These are phyloP conservation scores for Spermophilus dauricus DNA, from an alignment of 2,113 vertebrate species.

Conservation along the genomic window DNA sequence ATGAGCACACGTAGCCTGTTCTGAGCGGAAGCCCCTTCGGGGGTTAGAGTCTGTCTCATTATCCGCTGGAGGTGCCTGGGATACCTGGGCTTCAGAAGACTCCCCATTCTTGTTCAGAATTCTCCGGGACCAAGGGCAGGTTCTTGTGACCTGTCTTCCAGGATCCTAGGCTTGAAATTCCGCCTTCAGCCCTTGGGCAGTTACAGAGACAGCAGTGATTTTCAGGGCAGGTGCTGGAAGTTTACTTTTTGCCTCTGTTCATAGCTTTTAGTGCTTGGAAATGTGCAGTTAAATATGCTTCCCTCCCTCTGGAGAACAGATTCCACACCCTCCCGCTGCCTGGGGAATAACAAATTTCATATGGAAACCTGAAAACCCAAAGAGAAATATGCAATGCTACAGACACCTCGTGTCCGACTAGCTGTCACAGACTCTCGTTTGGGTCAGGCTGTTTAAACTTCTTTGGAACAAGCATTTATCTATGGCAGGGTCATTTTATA, in stretches of 20 bases:
- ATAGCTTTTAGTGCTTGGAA: slow-evolving; percentile 46
- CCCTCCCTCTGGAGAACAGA: slow-evolving; percentile 56
- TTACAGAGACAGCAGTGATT: background rate
- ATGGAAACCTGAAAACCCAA: slow-evolving; percentile 50
- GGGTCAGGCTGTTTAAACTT: slow-evolving; percentile 77
- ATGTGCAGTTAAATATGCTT: slow-evolving; percentile 27
- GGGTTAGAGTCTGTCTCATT: background rate
- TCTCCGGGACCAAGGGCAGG: background rate
- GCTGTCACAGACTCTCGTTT: slow-evolving; percentile 62
- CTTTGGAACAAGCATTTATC: slow-evolving; percentile 79
- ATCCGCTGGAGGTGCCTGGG: background rate
- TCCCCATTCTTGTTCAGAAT: background rate
- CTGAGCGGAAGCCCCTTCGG: background rate
- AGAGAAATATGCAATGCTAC: slow-evolving; percentile 61
- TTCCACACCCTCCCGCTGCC: background rate
- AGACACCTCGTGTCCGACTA: slow-evolving; percentile 27
- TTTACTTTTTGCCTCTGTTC: background rate
- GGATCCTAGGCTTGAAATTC: background rate
- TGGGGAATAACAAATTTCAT: slow-evolving; percentile 61
- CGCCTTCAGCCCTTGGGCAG: background rate
- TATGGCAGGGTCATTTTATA: slow-evolving; percentile 84
- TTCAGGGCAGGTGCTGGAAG: slow-evolving; percentile 40
- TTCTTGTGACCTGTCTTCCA: background rate
- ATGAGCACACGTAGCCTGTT: background rate
- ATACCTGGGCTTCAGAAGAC: background rate